These are phyloP conservation scores for Procambarus virginalis DNA, from an alignment of 1,140 invertebrate species.

Conservation along the genomic window DNA sequence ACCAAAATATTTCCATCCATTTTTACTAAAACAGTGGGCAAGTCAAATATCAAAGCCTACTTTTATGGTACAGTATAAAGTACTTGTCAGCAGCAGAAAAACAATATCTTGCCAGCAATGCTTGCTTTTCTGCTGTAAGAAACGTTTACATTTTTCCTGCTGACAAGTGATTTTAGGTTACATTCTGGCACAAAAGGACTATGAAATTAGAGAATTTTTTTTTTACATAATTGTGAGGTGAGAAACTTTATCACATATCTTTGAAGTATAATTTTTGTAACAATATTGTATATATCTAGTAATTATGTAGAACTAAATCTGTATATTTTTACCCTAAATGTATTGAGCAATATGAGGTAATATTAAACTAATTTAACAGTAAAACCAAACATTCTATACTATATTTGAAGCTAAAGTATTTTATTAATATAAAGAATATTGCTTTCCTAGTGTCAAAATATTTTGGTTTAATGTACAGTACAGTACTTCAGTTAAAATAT, in stretches of 20 bases:
- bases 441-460: too few relatives aligned
- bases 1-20: too few relatives aligned
- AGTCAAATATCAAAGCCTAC: too few relatives aligned
- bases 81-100: not conserved
- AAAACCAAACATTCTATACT: not conserved
- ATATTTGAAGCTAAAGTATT: not conserved
- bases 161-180: not conserved
- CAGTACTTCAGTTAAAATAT: too few relatives aligned
- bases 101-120: not conserved
- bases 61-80: too few relatives aligned
- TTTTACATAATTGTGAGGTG: not conserved
- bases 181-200: slow-evolving; percentile 1
- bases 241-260: not conserved
- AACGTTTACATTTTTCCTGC: not conserved
- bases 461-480: too few relatives aligned
- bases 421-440: too few relatives aligned
- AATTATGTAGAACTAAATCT: not conserved
- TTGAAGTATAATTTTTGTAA: not conserved
- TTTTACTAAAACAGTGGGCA: too few relatives aligned
- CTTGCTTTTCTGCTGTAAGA: too few relatives aligned
- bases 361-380: too few relatives aligned
- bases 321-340: not conserved
- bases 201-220: not conserved
- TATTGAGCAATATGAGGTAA: not conserved
- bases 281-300: not conserved